A percentile compares a stretch with the other conserved stretches of the same genome.
Conservation (phyloP, 2,113 vertebrate species). For the Rhinichthys klamathensis region DNA sequence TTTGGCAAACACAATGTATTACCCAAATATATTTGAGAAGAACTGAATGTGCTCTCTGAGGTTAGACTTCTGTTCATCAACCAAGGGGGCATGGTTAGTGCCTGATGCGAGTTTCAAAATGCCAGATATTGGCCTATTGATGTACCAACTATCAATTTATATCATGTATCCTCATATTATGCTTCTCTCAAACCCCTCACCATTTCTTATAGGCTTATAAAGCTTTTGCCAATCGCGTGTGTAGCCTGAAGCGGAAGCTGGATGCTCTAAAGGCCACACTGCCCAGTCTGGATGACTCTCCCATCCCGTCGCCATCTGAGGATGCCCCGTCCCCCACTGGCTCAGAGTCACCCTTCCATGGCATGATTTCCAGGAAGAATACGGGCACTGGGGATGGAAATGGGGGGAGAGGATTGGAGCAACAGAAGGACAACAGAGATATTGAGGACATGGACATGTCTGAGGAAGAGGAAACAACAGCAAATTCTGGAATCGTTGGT, state of each 20-base stretch:
- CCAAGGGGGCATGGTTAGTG: background rate
- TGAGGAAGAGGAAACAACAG: constrained; percentile 81
- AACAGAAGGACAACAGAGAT: constrained; percentile 80
- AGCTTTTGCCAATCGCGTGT: constrained; percentile 93
- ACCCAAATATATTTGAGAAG: background rate
- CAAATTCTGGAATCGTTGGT: constrained; percentile 78
- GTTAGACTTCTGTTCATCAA: background rate
- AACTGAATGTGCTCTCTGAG: background rate
- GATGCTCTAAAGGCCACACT: constrained; percentile 93
- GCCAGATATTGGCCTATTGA: background rate
- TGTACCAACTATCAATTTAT: background rate
- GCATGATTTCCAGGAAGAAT: constrained; percentile 69
- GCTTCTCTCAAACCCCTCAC: background rate
- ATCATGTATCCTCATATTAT: background rate
- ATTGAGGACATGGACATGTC: constrained; percentile 98
- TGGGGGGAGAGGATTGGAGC: constrained; percentile 68
- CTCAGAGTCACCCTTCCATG: constrained; percentile 92
- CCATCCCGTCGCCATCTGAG: constrained; percentile 91
- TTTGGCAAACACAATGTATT: background rate
- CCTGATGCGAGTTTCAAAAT: background rate
- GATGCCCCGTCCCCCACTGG: constrained; percentile 93
- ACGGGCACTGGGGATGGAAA: constrained; percentile 70
- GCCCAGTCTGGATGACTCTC: constrained; percentile 91
- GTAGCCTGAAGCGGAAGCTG: constrained; percentile 92
- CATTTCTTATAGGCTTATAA: constrained; percentile 86